Evolutionary conservation across 2,797 vertebrate species (phyloP).

Genomic region (Alectoris magna): DNA sequence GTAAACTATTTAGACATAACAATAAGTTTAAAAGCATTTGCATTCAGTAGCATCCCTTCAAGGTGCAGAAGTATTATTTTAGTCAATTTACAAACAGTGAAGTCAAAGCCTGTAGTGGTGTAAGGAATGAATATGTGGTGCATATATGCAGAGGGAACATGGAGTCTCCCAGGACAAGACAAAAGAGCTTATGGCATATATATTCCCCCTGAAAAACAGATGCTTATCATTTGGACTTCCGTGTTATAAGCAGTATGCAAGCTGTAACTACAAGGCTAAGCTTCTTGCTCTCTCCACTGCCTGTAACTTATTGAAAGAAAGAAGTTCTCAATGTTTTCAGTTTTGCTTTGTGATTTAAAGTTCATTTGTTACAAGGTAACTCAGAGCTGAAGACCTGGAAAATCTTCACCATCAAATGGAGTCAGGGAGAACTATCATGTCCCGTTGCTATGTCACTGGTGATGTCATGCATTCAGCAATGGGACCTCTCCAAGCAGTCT

Average conservation of each 20-base stretch:
- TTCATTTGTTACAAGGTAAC: background rate
- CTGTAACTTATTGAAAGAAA: background rate
- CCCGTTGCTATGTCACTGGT: background rate
- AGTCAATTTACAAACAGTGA: background rate
- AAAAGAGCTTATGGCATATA: background rate
- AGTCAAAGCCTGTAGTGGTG: background rate
- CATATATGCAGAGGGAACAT: no score
- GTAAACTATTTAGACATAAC: background rate
- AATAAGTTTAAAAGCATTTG: background rate
- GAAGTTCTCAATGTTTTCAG: background rate
- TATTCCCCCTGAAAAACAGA: background rate
- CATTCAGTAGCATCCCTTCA: background rate
- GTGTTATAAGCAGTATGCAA: background rate
- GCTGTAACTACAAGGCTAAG: background rate
- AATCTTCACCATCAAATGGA: background rate
- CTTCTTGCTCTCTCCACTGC: background rate
- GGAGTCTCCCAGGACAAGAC: no score
- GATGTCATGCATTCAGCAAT: background rate
- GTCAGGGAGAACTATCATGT: background rate
- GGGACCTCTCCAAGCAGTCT: background rate
- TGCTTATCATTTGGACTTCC: background rate
- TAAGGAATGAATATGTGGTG: background rate
- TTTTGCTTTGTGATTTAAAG: background rate
- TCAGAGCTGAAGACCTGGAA: background rate
- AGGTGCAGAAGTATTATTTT: background rate